Evolutionary conservation across 2,888 invertebrate species (phyloP).

Genomic region (Pachydiplax longipennis): DNA sequence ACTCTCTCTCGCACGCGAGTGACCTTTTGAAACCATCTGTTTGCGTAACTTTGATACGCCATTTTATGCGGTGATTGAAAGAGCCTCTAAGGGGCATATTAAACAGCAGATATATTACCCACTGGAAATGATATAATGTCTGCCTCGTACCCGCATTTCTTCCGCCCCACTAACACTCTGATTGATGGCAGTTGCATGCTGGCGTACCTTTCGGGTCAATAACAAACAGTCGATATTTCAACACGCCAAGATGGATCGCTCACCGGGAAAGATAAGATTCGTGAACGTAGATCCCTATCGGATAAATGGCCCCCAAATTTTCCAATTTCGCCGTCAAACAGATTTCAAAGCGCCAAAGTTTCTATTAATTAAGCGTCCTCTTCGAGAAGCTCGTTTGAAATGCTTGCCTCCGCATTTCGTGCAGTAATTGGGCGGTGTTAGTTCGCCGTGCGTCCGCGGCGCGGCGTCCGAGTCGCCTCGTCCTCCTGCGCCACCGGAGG

Average conservation of each 20-base stretch:
- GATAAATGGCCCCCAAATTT: not conserved
- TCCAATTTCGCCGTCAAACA: not conserved
- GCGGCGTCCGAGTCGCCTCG: not conserved
- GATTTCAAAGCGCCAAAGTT: not conserved
- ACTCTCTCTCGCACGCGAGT: too few relatives aligned
- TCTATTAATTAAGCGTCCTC: not conserved
- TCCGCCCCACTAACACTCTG: not conserved
- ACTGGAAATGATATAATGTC: not conserved
- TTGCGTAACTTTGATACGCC: not conserved
- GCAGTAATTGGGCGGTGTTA: not conserved
- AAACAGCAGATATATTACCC: not conserved
- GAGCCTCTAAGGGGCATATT: not conserved
- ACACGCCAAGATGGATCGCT: not conserved
- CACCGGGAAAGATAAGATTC: not conserved
- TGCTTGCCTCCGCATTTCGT: not conserved
- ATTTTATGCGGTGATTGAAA: not conserved
- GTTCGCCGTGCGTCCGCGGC: not conserved
- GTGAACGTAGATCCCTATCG: not conserved
- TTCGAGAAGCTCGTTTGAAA: not conserved
- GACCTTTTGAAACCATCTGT: too few relatives aligned
- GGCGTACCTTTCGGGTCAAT: not conserved
- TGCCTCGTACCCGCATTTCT: not conserved
- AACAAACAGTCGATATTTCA: not conserved
- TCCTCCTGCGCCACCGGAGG: not conserved
- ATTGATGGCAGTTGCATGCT: not conserved